A percentile compares a stretch with the other conserved stretches of the same genome.
Conservation (phyloP, 2,797 vertebrate species). For the Sparidentex hasta region DNA sequence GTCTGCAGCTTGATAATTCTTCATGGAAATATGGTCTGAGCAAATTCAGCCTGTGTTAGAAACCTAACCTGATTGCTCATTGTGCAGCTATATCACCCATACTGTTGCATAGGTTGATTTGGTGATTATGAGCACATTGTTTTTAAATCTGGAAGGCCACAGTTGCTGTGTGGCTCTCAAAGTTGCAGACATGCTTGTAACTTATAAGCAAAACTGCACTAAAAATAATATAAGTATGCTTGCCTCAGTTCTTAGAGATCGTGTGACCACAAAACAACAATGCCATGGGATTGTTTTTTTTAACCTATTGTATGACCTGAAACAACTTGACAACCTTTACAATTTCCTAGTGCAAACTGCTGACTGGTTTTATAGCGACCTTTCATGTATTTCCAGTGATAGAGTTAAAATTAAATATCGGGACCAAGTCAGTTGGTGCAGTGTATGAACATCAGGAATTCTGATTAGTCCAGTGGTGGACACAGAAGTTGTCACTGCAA, state of each 20-base stretch:
- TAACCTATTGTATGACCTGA: not conserved
- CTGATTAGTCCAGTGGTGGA: conserved; percentile 15
- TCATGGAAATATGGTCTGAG: not conserved
- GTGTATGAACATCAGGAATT: not conserved
- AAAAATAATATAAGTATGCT: not conserved
- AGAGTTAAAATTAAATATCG: conserved; percentile 26
- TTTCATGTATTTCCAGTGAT: conserved; percentile 18
- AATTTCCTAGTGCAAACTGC: not conserved
- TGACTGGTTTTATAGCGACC: conserved; percentile 7
- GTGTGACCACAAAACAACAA: conserved; percentile 26
- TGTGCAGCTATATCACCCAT: not conserved
- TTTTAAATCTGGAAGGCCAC: no score
- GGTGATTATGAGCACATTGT: not conserved
- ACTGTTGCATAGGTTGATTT: not conserved
- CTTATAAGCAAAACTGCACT: not conserved
- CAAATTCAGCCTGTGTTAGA: not conserved
- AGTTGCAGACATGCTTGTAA: not conserved
- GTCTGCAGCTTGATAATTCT: not conserved
- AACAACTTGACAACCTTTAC: not conserved
- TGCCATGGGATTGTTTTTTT: conserved; percentile 3
- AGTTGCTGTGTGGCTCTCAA: not conserved
- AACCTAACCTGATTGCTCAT: not conserved
- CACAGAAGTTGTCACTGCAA: conserved; percentile 28
- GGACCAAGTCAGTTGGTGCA: conserved; percentile 22
- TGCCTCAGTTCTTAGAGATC: conserved; percentile 1